Conservation (phyloP, 2,888 invertebrate species). For the Drosophila anomalata region DNA sequence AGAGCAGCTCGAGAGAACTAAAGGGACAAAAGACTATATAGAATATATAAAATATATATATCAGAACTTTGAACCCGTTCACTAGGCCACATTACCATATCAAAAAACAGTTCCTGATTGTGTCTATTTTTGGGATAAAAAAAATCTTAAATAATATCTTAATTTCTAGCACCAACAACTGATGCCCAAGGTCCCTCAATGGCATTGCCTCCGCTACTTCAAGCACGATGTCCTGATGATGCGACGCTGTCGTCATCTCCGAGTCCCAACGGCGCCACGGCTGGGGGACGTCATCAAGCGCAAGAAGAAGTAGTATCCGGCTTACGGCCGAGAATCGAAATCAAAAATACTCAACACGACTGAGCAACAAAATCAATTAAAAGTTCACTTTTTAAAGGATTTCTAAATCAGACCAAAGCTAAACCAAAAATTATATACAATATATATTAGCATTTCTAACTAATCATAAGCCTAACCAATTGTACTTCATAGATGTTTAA, state of each 20-base stretch:
- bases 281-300: slow-evolving; percentile 74
- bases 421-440: slow-evolving; percentile 37
- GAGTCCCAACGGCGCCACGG: slow-evolving; percentile 83
- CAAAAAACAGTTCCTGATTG: not conserved
- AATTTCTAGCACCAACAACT: slow-evolving; percentile 86
- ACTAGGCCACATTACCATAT: slow-evolving; percentile 5
- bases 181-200: slow-evolving; percentile 92
- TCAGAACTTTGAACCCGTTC: slow-evolving; percentile 3
- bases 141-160: not conserved
- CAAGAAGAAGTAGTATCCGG: slow-evolving; percentile 65
- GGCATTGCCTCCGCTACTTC: slow-evolving; percentile 93
- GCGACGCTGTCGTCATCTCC: slow-evolving; percentile 90
- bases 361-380: slow-evolving; percentile 65
- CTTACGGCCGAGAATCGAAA: slow-evolving; percentile 27
- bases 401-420: slow-evolving; percentile 61
- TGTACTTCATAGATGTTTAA: slow-evolving; percentile 76
- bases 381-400: slow-evolving; percentile 60
- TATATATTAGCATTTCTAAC: slow-evolving; percentile 37
- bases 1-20: slow-evolving; percentile 3
- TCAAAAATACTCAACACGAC: slow-evolving; percentile 58
- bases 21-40: slow-evolving; percentile 25
- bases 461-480: slow-evolving; percentile 64
- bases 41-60: not conserved
- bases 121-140: not conserved
- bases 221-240: slow-evolving; percentile 89